Evolutionary conservation across 2,113 vertebrate genomes (phyloP).

Genomic region (Alces alces): DNA sequence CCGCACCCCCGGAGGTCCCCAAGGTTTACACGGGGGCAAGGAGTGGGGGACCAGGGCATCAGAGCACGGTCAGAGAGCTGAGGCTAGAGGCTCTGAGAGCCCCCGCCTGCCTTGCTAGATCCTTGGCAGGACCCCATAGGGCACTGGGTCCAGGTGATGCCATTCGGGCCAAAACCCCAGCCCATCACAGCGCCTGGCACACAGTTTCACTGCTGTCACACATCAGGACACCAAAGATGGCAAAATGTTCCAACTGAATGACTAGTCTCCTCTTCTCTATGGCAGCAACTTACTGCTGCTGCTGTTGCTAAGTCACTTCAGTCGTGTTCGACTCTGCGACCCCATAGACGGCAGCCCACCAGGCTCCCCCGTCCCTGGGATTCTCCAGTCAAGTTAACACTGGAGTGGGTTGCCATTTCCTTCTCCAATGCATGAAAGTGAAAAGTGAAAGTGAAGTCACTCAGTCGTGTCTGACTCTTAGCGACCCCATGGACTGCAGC

Average conservation of each 20-base stretch:
- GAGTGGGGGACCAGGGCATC: background rate
- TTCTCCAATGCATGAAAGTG: no score
- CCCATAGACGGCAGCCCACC: no score
- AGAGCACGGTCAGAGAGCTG: background rate
- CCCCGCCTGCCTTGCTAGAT: background rate
- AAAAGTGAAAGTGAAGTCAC: no score
- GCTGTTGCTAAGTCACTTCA: no score
- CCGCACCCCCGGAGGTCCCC: background rate
- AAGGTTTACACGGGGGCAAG: background rate
- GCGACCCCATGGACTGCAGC: no score
- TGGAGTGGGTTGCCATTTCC: no score
- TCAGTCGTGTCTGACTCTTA: no score
- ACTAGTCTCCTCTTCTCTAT: background rate
- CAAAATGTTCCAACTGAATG: background rate
- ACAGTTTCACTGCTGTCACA: background rate
- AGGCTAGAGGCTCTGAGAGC: background rate
- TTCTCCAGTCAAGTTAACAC: no score
- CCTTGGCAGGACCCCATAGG: background rate
- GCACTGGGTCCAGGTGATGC: background rate
- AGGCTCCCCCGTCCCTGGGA: no score
- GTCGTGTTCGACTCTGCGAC: no score
- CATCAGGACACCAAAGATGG: background rate
- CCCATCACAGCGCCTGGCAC: background rate
- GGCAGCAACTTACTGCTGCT: background rate
- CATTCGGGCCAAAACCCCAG: background rate